Base-by-base conservation (phyloP, 2,888 invertebrate species). In the Rhorus exstirpatorius region DNA sequence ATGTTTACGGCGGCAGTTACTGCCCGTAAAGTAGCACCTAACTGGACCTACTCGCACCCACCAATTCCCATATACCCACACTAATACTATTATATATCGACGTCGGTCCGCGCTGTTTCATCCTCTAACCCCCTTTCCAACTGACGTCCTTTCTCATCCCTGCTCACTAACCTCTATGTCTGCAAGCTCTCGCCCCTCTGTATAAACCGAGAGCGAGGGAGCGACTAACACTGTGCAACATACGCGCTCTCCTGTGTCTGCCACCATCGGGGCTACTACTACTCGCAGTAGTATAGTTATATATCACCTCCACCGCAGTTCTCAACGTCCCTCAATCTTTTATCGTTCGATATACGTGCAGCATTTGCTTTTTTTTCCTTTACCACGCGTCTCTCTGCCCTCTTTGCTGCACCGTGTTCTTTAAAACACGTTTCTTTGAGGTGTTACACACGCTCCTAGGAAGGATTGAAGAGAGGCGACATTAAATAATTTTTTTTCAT, bases 1-100 rank as follows among this genome's bases (percentile, higher is more conserved):
- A 84, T 89, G 88, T 89, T 89, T 89, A 89, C 86, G 88, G 85
- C 83, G 85, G 87, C 88, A 86, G 86, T 87, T 86, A 88, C 87
- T 88, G 89, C 87, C 85, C 89, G 86, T 89, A 88, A 89, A 89
- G 85, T 89, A 89, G 87, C 89, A 88, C 89, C 89, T 89, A 89
- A 88, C 89, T 86, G 87, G 87, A 86, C 87, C 85, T 84, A 83
- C 86, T 83, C 83, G 76, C 84, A 83, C 84, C 85, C 85, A 70
- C 83, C 72, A 67, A 71, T 75, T 26, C 70, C 46, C 71, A 46
- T 46, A 44, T 51, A 46, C 58, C 19, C 44, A 24, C 3, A 61
- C 61, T 38, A 38, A 61, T 51, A 63, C 68, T 41, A 58, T 61
- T 67, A 63, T 71, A 71, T 58, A 67, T 24, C 72, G 58, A 72